Conservation (phyloP, 2,113 vertebrate species). For the Datnioides undecimradiatus region DNA sequence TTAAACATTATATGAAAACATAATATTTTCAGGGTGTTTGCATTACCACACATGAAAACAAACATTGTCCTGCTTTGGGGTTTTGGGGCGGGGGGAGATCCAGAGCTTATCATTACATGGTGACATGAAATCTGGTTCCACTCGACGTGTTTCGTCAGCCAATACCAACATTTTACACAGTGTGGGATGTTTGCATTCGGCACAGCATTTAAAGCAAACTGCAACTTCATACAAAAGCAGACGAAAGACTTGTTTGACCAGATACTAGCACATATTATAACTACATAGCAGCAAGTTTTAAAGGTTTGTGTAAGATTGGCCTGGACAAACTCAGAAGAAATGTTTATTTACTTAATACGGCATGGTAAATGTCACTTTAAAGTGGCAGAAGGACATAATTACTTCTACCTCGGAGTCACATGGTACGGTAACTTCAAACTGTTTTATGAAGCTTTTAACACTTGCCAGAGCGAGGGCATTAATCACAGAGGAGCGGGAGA, state of each 20-base stretch:
- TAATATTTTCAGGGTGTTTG: conserved; percentile 7
- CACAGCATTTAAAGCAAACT: conserved; percentile 28
- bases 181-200: conserved; percentile 24
- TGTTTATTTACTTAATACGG: conserved; percentile 44
- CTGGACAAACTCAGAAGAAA: neutral
- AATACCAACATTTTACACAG: conserved; percentile 3
- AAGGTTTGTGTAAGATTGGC: conserved; percentile 18
- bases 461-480: conserved; percentile 40
- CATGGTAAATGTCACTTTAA: conserved; percentile 44
- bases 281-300: neutral
- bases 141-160: conserved; percentile 20
- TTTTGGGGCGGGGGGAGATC: neutral
- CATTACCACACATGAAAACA: conserved; percentile 20
- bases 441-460: conserved; percentile 56
- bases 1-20: conserved; percentile 8
- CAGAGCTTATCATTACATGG: conserved; percentile 15
- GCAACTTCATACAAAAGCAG: conserved; percentile 3
- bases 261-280: neutral
- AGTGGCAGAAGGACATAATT: conserved; percentile 32
- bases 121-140: conserved; percentile 24
- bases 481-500: conserved; percentile 31
- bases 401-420: conserved; percentile 33
- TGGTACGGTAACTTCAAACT: conserved; percentile 21
- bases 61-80: neutral
- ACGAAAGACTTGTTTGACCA: conserved; percentile 10